Percentiles rank a stretch among this genome's conserved stretches.
These are phyloP conservation scores for Petroica traversi DNA, from an alignment of 2,113 vertebrate species.

Conservation along the genomic window DNA sequence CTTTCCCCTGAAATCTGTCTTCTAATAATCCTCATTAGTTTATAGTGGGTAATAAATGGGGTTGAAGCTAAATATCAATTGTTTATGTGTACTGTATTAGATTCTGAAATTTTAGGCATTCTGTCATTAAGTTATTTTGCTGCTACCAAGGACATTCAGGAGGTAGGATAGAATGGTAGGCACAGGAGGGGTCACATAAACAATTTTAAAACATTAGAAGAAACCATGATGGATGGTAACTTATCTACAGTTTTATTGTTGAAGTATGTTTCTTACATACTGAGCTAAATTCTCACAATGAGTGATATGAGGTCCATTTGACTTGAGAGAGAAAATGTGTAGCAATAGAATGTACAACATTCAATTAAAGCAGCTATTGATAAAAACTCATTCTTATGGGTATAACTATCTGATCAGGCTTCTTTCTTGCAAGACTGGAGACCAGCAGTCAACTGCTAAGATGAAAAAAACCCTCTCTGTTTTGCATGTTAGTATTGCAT, in stretches of 20 bases:
- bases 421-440: neutral
- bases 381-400: neutral
- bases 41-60: neutral
- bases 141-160: neutral
- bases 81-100: neutral
- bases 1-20: neutral
- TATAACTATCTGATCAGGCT: neutral
- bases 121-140: neutral
- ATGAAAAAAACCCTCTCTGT: neutral
- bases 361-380: neutral
- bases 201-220: neutral
- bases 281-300: neutral
- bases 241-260: neutral
- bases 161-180: neutral
- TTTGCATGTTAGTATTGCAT: neutral
- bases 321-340: neutral
- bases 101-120: neutral
- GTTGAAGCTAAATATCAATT: neutral
- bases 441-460: neutral
- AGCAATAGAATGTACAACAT: neutral
- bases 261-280: neutral
- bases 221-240: neutral
- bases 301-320: neutral
- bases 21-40: neutral
- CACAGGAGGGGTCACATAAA: neutral